Percentiles rank a stretch among this genome's conserved stretches.
Evolutionary conservation across 2,113 vertebrate species (phyloP).

Genomic region (Etia nguti): DNA sequence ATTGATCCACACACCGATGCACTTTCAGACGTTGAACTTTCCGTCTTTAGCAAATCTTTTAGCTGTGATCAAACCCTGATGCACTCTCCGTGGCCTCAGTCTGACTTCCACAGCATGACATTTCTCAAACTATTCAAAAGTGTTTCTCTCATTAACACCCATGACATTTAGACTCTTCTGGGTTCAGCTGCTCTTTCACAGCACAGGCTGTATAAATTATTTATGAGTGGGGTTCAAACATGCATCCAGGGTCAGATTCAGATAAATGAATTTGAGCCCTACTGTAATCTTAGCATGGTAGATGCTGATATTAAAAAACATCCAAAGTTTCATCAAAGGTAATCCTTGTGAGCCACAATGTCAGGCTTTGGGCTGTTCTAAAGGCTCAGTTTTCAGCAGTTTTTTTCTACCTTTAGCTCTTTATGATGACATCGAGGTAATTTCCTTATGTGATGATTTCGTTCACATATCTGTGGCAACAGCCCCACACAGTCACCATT

Average conservation of each 20-base stretch:
- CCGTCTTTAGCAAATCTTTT: neutral
- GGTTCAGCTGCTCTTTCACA: neutral
- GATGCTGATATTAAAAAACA: neutral
- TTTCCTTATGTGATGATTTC: neutral
- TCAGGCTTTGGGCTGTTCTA: neutral
- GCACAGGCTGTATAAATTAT: neutral
- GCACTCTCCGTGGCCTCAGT: neutral
- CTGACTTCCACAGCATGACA: neutral
- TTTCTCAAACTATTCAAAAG: conserved; percentile 6
- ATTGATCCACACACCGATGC: neutral
- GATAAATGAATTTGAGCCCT: neutral
- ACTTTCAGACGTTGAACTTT: neutral
- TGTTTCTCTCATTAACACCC: conserved; percentile 21
- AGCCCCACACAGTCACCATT: neutral
- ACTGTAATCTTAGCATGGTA: neutral
- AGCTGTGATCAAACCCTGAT: neutral
- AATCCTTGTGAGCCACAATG: neutral
- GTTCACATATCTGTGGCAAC: neutral
- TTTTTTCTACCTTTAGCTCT: neutral
- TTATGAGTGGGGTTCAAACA: neutral
- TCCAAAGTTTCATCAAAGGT: neutral
- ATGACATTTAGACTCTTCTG: neutral
- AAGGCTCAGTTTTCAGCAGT: neutral
- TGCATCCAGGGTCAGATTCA: neutral
- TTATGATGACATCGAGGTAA: neutral